Percentiles rank a stretch among this genome's conserved stretches.
These are phyloP conservation scores for Scrobipalpa costella DNA, from an alignment of 2,888 invertebrate genomes.

Conservation along the genomic window DNA sequence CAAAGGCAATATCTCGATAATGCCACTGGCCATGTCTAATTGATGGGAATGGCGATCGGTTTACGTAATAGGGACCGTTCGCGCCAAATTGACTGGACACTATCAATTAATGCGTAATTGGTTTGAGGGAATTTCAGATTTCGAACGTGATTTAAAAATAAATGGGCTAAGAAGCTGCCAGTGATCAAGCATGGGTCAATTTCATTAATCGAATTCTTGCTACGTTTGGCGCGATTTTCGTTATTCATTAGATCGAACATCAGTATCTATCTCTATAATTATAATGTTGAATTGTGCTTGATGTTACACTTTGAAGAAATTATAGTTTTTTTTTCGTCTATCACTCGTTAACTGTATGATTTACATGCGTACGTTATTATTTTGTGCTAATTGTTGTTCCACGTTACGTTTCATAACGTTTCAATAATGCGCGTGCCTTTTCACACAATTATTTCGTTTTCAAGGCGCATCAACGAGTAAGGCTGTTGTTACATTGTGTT, in stretches of 20 bases:
- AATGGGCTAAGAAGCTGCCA: background rate
- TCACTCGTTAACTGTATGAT: constrained; percentile 2
- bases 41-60: constrained; percentile 58
- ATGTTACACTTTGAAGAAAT: background rate
- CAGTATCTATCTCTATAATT: too few species aligned
- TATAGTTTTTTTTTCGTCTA: background rate
- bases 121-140: constrained; percentile 30
- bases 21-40: constrained; percentile 56
- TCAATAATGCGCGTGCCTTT: constrained; percentile 45
- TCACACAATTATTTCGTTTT: constrained; percentile 22
- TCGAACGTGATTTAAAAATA: constrained; percentile 13
- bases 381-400: constrained; percentile 47
- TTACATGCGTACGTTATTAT: background rate
- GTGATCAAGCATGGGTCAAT: background rate
- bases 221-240: too few species aligned
- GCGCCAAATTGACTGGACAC: constrained; percentile 63
- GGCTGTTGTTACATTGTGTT: constrained; percentile 34
- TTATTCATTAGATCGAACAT: too few species aligned
- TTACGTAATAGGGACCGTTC: constrained; percentile 58
- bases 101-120: constrained; percentile 55
- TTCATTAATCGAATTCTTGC: too few species aligned
- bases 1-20: constrained; percentile 62
- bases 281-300: background rate
- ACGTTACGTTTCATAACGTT: constrained; percentile 54
- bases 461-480: constrained; percentile 20